phyloP scores from a whole-genome alignment of 2,113 vertebrate genomes.

The Pipra filicauda region DNA sequence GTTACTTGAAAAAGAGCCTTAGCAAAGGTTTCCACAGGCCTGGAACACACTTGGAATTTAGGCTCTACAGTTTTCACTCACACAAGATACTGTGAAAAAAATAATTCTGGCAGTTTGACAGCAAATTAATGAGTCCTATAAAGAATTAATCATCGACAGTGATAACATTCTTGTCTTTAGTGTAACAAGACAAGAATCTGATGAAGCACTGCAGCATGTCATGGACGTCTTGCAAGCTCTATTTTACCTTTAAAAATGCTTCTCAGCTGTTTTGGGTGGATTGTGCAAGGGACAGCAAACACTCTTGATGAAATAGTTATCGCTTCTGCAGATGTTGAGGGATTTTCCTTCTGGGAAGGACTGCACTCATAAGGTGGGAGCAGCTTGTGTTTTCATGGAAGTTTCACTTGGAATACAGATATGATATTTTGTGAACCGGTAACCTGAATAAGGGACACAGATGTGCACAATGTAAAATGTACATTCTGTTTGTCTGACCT shows the following conservation, averaged over 20 bases:
- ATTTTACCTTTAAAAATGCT: background rate
- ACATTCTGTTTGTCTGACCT: conserved; percentile 18
- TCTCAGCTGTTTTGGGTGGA: background rate
- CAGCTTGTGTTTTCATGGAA: background rate
- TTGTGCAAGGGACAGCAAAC: background rate
- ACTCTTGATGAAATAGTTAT: background rate
- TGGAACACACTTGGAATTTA: background rate
- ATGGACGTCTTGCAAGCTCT: background rate
- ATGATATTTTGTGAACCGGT: background rate
- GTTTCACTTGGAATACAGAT: background rate
- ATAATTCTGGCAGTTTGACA: background rate
- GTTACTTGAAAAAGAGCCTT: background rate
- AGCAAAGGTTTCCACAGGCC: background rate
- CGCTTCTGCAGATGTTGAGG: conserved; percentile 10
- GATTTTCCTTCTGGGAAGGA: background rate
- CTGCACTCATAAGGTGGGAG: background rate
- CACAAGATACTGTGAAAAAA: background rate
- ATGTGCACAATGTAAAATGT: background rate
- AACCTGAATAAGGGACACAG: conserved; percentile 28
- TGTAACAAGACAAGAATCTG: background rate
- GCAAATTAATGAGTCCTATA: background rate
- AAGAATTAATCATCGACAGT: background rate
- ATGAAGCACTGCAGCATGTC: background rate
- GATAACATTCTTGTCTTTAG: background rate
- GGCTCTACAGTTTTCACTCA: background rate